Conservation (phyloP, 2,888 invertebrate species). For the Synergus itoensis region DNA sequence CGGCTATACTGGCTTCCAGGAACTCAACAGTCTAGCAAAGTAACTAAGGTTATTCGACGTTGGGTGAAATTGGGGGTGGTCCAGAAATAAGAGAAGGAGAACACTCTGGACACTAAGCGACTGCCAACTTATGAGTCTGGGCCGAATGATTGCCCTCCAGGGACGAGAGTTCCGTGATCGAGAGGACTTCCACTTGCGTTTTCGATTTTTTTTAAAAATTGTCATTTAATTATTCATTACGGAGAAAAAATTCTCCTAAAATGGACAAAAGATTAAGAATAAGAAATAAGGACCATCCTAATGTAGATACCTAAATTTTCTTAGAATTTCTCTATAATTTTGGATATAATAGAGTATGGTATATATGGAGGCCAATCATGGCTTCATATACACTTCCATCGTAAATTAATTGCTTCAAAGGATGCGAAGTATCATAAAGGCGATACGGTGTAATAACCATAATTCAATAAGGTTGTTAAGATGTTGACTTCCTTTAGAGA, state of each 20-base stretch:
- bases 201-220: not conserved
- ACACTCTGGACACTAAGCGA: slow-evolving; percentile 58
- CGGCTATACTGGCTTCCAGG: slow-evolving; percentile 70
- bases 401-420: slow-evolving; percentile 57
- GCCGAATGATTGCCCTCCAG: slow-evolving; percentile 71
- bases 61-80: slow-evolving; percentile 56
- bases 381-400: not conserved
- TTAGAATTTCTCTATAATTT: not conserved
- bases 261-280: not conserved
- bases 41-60: slow-evolving; percentile 75
- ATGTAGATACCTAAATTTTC: not conserved
- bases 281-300: not conserved
- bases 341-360: not conserved
- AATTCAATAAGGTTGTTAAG: slow-evolving; percentile 73
- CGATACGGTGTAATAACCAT: slow-evolving; percentile 69
- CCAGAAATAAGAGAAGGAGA: slow-evolving; percentile 48
- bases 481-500: slow-evolving; percentile 57
- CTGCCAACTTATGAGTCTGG: slow-evolving; percentile 55
- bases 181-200: slow-evolving; percentile 58
- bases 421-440: slow-evolving; percentile 65
- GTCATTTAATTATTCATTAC: not conserved
- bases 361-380: not conserved
- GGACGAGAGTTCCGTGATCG: slow-evolving; percentile 69
- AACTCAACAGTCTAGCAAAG: slow-evolving; percentile 75
- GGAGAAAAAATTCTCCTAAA: too few relatives aligned